These are phyloP conservation scores for Ibidorhyncha struthersii DNA, from an alignment of 2,113 vertebrate species.

Conservation along the genomic window DNA sequence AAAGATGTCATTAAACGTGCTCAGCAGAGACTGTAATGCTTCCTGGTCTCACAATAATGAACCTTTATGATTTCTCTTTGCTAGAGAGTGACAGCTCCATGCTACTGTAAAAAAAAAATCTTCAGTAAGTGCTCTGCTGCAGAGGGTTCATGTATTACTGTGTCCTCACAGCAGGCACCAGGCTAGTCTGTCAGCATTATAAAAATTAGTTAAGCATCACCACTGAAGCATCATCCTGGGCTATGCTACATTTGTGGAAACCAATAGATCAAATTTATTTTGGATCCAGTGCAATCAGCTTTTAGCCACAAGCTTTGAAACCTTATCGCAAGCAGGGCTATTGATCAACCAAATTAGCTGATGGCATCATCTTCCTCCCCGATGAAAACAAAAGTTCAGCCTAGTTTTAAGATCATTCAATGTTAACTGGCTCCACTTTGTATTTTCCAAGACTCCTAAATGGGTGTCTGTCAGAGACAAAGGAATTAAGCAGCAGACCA, in stretches of 20 bases:
- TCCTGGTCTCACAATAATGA: not conserved
- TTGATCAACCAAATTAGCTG: conserved; percentile 59
- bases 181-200: conserved; percentile 32
- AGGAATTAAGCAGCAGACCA: conserved; percentile 3
- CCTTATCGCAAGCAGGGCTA: conserved; percentile 51
- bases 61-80: not conserved
- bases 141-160: not conserved
- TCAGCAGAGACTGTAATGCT: not conserved
- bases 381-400: conserved; percentile 44
- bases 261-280: conserved; percentile 67
- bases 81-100: not conserved
- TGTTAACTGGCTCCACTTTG: conserved; percentile 33
- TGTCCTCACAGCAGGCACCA: conserved; percentile 40
- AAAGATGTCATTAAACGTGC: not conserved
- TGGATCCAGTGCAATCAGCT: conserved; percentile 54
- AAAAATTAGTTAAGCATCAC: conserved; percentile 55
- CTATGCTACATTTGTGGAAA: conserved; percentile 45
- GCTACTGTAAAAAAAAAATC: not conserved
- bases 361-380: conserved; percentile 41
- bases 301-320: conserved; percentile 62
- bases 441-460: conserved; percentile 50
- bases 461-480: conserved; percentile 1
- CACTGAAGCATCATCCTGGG: conserved; percentile 33
- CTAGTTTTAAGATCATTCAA: conserved; percentile 61
- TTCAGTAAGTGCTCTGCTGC: not conserved